Evolutionary conservation across 1,140 invertebrate genomes (phyloP).

Genomic region (Trichomalopsis sarcophagae): DNA sequence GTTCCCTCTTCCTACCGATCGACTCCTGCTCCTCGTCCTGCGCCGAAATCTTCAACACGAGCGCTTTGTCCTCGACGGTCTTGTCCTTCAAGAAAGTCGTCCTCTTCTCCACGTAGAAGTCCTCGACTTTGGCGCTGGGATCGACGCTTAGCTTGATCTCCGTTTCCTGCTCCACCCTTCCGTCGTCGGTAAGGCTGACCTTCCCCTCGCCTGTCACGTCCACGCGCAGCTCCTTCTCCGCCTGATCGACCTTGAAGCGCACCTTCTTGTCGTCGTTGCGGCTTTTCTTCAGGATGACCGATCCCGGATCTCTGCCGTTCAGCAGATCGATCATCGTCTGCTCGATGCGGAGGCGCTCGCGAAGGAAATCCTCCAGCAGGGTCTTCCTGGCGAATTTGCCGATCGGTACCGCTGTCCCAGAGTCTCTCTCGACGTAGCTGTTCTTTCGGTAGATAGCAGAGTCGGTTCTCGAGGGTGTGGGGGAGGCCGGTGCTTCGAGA

Average conservation of each 20-base stretch:
- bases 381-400: conserved; percentile 50
- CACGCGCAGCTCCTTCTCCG: conserved; percentile 28
- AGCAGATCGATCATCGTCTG: conserved; percentile 61
- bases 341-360: conserved; percentile 59
- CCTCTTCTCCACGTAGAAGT: conserved; percentile 44
- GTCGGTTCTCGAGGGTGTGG: conserved; percentile 34
- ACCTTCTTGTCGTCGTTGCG: conserved; percentile 62
- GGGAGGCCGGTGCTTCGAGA: conserved; percentile 35
- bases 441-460: conserved; percentile 18
- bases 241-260: conserved; percentile 62
- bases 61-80: conserved; percentile 46
- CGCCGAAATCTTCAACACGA: conserved; percentile 42
- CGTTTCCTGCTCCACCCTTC: conserved; percentile 17
- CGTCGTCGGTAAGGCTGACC: not conserved
- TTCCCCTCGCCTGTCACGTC: not conserved
- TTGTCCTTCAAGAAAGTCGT: conserved; percentile 41
- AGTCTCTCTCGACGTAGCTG: not conserved
- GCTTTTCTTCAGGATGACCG: conserved; percentile 54
- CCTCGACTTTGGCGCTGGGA: conserved; percentile 30
- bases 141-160: conserved; percentile 47
- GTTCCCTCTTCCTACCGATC: conserved; percentile 35
- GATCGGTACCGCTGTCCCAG: no score
- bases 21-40: not conserved
- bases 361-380: conserved; percentile 51
- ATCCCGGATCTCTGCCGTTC: conserved; percentile 51